Base-by-base conservation (phyloP, 2,797 vertebrate species). In the Bradypodion pumilum region DNA sequence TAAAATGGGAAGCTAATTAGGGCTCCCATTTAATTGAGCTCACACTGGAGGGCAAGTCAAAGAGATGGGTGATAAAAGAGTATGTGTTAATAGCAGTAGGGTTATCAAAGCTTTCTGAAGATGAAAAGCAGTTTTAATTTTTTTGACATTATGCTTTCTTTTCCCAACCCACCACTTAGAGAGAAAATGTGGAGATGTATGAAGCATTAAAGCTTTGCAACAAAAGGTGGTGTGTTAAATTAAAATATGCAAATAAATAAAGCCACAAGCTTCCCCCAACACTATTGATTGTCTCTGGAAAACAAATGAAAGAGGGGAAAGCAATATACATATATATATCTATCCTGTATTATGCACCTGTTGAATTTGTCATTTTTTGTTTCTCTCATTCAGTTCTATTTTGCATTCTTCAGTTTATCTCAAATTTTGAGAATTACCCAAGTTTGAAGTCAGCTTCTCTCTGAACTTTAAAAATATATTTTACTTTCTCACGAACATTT, bases 1-100 rank as follows among this genome's bases (percentile, higher is more conserved):
- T 74, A 80, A 79, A 85, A 74, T 77, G 74, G 70, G 88, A 92
- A 92, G 86, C 82, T 92, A 89, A 94, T 95, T 94, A 94, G 90
- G 89, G 68, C 1, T 42, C 86, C 63, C 49, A 86, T 89, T 92
- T 94, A 92, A 88, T 88, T 74, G 42, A 92, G 88, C 37, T 72
- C 76, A 68, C 9, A 65, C 29, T 87, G 90, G 91, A 92, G 92
- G 89, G 87, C 9, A 87, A 92, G 92, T 86, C 86, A 72, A 83
- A 85, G 85, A 66, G 86, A 78, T 72, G 82, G 90, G 76, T 78
- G 79, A 86, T 85, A 85, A 80, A 90, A 92, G 89, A 85, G 76
- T 77, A 72, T 79, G 66, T 85, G 82, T 59, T 81, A 81, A 85
- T 70, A 86, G 84, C 78, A 4, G 49, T 5, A 5, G 52, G 65